Evolutionary conservation across 92 coral and sea anemone species (phyloP), one percentile per base, ranked within the genome.

Genomic region (Virgularia gustaviana): DNA sequence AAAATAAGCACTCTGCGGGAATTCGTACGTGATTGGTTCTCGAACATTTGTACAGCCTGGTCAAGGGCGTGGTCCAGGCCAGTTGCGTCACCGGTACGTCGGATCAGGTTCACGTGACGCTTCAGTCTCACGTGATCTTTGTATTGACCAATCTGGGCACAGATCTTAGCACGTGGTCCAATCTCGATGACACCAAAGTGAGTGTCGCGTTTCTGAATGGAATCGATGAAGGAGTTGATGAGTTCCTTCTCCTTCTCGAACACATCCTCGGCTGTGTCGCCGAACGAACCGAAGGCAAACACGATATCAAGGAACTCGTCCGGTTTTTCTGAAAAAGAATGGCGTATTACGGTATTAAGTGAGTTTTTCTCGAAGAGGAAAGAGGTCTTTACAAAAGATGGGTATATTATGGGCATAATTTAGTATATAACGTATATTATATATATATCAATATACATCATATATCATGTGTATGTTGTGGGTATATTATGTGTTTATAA

Each of bases 141-240:
- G 25, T 49, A 68, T 49, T 68, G 60, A 29, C 75, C 75, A 68
- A 68, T 68, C 60, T 19, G 47, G 9, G 75, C 61, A 47, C 75
- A 68, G 45, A 68, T 36, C 24, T 68, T 49, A 24, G 75, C 75
- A 68, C 75, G 75, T 68, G 75, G 75, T 68, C 75, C 75, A 7
- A 68, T 68, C 55, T 68, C 61, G 36, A 68, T 22, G 61, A 68
- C 75, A 11, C 75, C 75, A 49, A 28, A 68, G 61, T 47, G 61
- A 19, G 75, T 68, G 39, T 68, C 75, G 15, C 75, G 75, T 47
- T 68, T 68, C 27, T 49, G 58, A 34, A 68, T 68, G 47, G 75
- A 68, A 33, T 68, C 75, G 2, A 68, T 49, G 23, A 68, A 68
- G 11, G 60, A 49, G 19, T 34, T 25, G 61, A 68, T 68, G 19